Evolutionary conservation across 1,140 invertebrate genomes (phyloP).

Genomic region (Aradophagus sp.): DNA sequence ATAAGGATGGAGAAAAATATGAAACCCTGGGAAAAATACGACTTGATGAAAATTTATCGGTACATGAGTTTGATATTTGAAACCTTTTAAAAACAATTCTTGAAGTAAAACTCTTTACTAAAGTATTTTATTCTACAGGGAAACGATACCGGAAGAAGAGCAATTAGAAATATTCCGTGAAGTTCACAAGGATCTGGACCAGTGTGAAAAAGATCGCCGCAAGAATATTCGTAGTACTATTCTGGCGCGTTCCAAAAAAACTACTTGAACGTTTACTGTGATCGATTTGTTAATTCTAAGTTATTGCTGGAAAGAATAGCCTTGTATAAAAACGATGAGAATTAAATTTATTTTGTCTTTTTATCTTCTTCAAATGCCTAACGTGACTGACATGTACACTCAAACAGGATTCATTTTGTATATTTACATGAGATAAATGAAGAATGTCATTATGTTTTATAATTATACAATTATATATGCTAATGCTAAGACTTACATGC

Average conservation of each 20-base stretch:
- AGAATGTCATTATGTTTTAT: too few relatives aligned
- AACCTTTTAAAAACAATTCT: neutral
- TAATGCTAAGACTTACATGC: too few relatives aligned
- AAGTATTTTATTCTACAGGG: constrained; percentile 72
- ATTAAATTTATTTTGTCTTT: constrained; percentile 22
- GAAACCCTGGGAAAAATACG: constrained; percentile 92
- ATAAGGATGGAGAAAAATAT: constrained; percentile 75
- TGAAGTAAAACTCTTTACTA: too few relatives aligned
- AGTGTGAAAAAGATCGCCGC: constrained; percentile 80
- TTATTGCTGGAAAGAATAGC: too few relatives aligned
- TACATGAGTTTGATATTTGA: constrained; percentile 62
- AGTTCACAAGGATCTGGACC: constrained; percentile 83
- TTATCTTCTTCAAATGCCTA: constrained; percentile 10
- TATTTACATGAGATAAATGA: constrained; percentile 33
- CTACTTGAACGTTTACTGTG: too few relatives aligned
- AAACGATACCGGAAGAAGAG: constrained; percentile 90
- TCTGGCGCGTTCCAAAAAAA: constrained; percentile 77
- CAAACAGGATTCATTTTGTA: constrained; percentile 8
- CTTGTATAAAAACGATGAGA: constrained; percentile 43
- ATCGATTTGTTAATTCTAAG: too few relatives aligned
- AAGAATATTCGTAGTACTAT: constrained; percentile 81
- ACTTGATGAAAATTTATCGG: constrained; percentile 95
- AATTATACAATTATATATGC: neutral
- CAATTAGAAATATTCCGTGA: constrained; percentile 90
- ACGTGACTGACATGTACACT: constrained; percentile 35